Evolutionary conservation across 2,797 vertebrate species (phyloP), one percentile per base, ranked within the genome.

Genomic region (Glyptemys insculpta): DNA sequence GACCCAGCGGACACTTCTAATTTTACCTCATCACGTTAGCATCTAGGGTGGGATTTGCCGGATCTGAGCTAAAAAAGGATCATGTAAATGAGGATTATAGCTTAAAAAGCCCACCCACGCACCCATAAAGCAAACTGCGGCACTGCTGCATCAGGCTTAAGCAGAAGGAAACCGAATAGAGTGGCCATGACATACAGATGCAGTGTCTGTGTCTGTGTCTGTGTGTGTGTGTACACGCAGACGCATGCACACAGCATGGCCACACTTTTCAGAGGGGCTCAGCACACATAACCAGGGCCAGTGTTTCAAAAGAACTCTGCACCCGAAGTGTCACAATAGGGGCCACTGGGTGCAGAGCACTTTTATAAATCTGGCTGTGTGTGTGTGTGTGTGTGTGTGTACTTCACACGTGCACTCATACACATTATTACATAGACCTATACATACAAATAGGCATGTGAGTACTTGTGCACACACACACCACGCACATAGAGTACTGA

Each of bases 161-260:
- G 12, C 52, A 49, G 65, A 68, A 68, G n/a, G 74, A 85, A 76
- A 68, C 49, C 27, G 3, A 53, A 72, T 41, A 23, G 37, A 11
- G 37, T 72, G 68, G 10, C 68, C 11, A 5, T 37, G n/a, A 72
- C 68, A 23, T 41, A 23, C n/a, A 68, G 5, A n/a, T 12, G 8
- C 10, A 11, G 19, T 21, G 34, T 37, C 9, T 44, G 44, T 44
- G 44, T 44, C 7, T 44, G 44, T 44, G 4, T 59, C 29, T 59
- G 57, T 59, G 65, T 19, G 10, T 3, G 59, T 44, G 44, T 47
- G 47, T n/a, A n/a, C n/a, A n/a, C n/a, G n/a, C n/a, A n/a, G n/a
- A n/a, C n/a, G n/a, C n/a, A 41, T 0, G 0, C 41, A 3, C 0
- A 1, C 25, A 31, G 52, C 57, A 7, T 29, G 0, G 1, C 83